phyloP scores from a whole-genome alignment of 2,797 vertebrate species.

The Odontamblyopus rebecca region DNA sequence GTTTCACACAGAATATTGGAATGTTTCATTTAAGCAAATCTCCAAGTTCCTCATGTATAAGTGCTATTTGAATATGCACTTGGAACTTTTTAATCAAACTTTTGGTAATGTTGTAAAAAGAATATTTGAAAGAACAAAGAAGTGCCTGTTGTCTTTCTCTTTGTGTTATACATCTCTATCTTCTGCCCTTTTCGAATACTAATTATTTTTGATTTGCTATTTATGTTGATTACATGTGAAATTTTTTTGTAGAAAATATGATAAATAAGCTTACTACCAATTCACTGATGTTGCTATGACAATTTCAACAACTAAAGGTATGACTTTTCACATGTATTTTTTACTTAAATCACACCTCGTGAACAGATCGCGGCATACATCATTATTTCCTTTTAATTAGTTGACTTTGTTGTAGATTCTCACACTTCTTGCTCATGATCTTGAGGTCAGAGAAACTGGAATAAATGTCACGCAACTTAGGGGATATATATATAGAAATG shows the following conservation, averaged over 20 bases:
- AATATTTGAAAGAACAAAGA: neutral
- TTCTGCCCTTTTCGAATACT: neutral
- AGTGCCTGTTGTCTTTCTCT: neutral
- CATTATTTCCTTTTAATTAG: slow-evolving; percentile 9
- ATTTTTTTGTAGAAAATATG: neutral
- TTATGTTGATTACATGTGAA: neutral
- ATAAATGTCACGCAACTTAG: neutral
- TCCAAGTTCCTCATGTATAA: neutral
- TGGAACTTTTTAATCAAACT: neutral
- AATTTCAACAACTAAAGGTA: neutral
- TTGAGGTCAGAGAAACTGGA: neutral
- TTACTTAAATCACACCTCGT: neutral
- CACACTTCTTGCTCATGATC: neutral
- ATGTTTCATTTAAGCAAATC: neutral
- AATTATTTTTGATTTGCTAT: neutral
- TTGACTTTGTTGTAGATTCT: neutral
- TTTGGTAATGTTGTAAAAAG: neutral
- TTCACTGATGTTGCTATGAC: neutral
- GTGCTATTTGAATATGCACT: neutral
- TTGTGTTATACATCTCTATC: too few species aligned
- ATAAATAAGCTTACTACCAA: too few species aligned
- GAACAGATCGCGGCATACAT: neutral
- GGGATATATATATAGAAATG: slow-evolving; percentile 3
- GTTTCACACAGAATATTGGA: neutral
- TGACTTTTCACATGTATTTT: neutral